Percentiles rank a stretch among this genome's conserved stretches.
Conservation (phyloP, 2,113 vertebrate species). For the Carollia perspicillata region DNA sequence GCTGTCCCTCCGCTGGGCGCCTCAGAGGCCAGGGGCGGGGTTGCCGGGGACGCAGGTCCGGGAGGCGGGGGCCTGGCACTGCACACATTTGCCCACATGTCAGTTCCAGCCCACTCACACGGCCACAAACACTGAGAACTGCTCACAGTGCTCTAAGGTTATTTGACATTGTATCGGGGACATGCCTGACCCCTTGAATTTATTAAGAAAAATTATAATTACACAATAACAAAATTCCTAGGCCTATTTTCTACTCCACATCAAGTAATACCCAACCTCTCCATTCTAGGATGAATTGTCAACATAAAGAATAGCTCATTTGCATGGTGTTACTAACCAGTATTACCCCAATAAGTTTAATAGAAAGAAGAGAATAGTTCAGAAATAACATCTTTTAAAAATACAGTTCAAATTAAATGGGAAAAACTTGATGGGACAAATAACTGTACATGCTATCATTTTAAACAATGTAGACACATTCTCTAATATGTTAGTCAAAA, state of each 20-base stretch:
- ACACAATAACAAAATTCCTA: neutral
- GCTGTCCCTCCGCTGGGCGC: neutral
- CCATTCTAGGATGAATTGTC: neutral
- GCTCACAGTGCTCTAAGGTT: neutral
- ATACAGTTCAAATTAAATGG: neutral
- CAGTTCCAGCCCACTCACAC: fast-evolving
- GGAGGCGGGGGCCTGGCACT: neutral
- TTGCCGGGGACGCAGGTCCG: fast-evolving
- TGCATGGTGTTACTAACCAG: too few species aligned
- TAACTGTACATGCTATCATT: neutral
- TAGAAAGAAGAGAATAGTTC: neutral
- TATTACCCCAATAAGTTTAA: too few species aligned
- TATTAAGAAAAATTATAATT: neutral
- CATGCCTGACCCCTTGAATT: neutral
- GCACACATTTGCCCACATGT: neutral
- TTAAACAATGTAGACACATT: neutral
- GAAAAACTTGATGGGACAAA: neutral
- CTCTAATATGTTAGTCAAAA: neutral
- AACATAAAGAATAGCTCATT: neutral
- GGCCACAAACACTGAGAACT: neutral
- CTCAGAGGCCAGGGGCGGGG: neutral
- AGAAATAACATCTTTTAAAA: neutral
- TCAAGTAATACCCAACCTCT: neutral
- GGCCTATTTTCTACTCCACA: neutral
- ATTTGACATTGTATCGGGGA: neutral